phyloP scores from a whole-genome alignment of 2,797 vertebrate genomes.

The Adrianichthys oophorus region DNA sequence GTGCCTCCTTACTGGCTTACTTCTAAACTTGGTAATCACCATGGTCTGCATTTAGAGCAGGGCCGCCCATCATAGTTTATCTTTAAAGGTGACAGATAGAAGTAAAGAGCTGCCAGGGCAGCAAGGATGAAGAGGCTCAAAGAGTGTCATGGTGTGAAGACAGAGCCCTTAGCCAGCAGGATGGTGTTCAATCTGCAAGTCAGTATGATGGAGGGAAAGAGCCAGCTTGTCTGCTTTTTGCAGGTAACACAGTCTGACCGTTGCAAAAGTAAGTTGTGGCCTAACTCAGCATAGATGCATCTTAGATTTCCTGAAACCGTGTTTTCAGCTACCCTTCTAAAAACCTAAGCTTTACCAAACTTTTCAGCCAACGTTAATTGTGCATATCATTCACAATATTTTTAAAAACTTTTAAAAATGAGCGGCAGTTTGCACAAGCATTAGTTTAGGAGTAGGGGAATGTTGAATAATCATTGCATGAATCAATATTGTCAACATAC shows the following conservation, averaged over 20 bases:
- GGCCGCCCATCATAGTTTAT: slow-evolving; percentile 64
- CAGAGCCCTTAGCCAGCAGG: slow-evolving; percentile 57
- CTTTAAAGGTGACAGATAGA: slow-evolving; percentile 68
- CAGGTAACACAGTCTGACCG: slow-evolving; percentile 23
- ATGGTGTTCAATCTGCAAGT: slow-evolving; percentile 28
- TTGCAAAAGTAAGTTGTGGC: slow-evolving; percentile 12
- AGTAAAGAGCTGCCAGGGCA: slow-evolving; percentile 64
- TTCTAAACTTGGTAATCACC: slow-evolving; percentile 47
- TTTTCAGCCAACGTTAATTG: no score
- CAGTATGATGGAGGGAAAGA: slow-evolving; percentile 16
- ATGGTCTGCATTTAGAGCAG: slow-evolving; percentile 46
- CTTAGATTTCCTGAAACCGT: slow-evolving; percentile 3
- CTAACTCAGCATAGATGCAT: slow-evolving; percentile 10
- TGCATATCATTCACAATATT: no score
- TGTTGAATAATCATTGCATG: slow-evolving; percentile 1
- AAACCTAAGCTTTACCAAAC: neutral
- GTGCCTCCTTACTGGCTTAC: slow-evolving; percentile 25
- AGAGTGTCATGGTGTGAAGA: slow-evolving; percentile 52
- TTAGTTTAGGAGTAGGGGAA: no score
- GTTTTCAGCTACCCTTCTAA: neutral
- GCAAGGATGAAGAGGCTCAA: slow-evolving; percentile 67
- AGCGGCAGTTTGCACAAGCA: no score
- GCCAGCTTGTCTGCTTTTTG: slow-evolving; percentile 3
- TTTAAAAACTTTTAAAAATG: no score
- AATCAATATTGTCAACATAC: slow-evolving; percentile 9